These are phyloP conservation scores for Mesochorus sp. DNA, from an alignment of 2,888 invertebrate genomes.

Conservation along the genomic window DNA sequence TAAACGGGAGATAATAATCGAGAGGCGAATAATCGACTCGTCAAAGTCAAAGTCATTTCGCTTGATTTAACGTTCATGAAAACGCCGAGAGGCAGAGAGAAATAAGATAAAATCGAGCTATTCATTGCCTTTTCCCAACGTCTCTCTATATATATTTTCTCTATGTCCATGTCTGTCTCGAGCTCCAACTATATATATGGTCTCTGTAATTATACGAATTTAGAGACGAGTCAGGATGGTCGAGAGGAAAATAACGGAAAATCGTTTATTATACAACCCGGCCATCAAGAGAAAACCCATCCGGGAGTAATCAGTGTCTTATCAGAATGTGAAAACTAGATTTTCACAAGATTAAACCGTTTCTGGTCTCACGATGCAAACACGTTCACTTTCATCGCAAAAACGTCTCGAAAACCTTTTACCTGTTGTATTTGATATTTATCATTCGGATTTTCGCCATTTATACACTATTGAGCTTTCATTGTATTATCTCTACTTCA, in stretches of 20 bases:
- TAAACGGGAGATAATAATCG: slow-evolving; percentile 45
- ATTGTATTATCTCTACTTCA: too few species aligned
- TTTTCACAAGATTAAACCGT: background rate
- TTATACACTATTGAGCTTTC: too few species aligned
- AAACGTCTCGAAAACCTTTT: too few species aligned
- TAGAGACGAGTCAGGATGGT: slow-evolving; percentile 10
- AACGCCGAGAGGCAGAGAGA: background rate
- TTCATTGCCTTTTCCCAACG: slow-evolving; percentile 22
- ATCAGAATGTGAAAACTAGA: background rate
- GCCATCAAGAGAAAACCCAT: slow-evolving; percentile 2
- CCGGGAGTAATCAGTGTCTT: slow-evolving; percentile 29
- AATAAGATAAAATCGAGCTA: slow-evolving; percentile 44
- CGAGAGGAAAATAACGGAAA: slow-evolving; percentile 23
- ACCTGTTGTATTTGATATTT: too few species aligned
- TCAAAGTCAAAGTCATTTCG: slow-evolving; percentile 51
- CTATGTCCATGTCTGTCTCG: too few species aligned
- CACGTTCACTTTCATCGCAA: too few species aligned
- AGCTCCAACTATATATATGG: background rate
- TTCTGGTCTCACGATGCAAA: background rate
- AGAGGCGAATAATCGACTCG: slow-evolving; percentile 50
- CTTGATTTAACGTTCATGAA: background rate
- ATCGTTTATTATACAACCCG: slow-evolving; percentile 37
- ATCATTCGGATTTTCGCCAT: too few species aligned
- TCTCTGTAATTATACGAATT: slow-evolving; percentile 48
- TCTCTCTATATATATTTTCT: slow-evolving; percentile 8